These are phyloP conservation scores for Adoxophyes honmai DNA, from an alignment of 1,140 invertebrate genomes.

Conservation along the genomic window DNA sequence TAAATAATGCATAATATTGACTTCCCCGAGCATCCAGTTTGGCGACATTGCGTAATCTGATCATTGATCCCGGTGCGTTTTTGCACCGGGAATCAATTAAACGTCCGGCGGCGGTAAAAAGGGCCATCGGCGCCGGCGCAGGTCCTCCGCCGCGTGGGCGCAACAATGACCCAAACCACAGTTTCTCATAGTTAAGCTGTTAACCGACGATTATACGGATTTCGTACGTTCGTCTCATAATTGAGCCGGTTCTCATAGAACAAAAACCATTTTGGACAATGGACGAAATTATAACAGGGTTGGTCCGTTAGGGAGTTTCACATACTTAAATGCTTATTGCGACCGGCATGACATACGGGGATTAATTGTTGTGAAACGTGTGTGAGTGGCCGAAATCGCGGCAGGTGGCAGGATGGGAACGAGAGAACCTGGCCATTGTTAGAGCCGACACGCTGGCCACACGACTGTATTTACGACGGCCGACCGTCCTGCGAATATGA, in stretches of 20 bases:
- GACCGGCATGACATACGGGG: slow-evolving; percentile 68
- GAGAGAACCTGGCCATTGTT: slow-evolving; percentile 6
- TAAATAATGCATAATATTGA: slow-evolving; percentile 69
- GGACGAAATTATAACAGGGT: slow-evolving; percentile 70
- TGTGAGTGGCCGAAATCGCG: slow-evolving; percentile 24
- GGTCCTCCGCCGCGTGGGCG: slow-evolving; percentile 19
- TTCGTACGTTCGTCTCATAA: slow-evolving; percentile 65
- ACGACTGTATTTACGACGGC: slow-evolving; percentile 4
- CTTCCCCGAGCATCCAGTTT: slow-evolving; percentile 62
- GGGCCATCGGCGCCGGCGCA: too few species aligned
- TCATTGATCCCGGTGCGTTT: slow-evolving; percentile 66
- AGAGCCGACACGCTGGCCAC: not conserved
- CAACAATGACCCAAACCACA: slow-evolving; percentile 62
- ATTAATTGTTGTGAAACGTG: slow-evolving; percentile 61
- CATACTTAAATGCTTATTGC: slow-evolving; percentile 71
- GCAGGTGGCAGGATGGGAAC: slow-evolving; percentile 10
- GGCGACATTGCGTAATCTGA: slow-evolving; percentile 70
- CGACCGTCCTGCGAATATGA: slow-evolving; percentile 11
- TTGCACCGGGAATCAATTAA: slow-evolving; percentile 61
- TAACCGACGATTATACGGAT: slow-evolving; percentile 72
- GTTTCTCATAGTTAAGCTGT: slow-evolving; percentile 75
- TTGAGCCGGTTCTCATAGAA: slow-evolving; percentile 75
- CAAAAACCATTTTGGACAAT: slow-evolving; percentile 69
- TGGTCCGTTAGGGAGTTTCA: slow-evolving; percentile 57
- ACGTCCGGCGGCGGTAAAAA: slow-evolving; percentile 46